A percentile compares a stretch with the other conserved stretches of the same genome.
These are phyloP conservation scores for Myocastor coypus DNA, from an alignment of 2,113 vertebrate genomes.

Conservation along the genomic window DNA sequence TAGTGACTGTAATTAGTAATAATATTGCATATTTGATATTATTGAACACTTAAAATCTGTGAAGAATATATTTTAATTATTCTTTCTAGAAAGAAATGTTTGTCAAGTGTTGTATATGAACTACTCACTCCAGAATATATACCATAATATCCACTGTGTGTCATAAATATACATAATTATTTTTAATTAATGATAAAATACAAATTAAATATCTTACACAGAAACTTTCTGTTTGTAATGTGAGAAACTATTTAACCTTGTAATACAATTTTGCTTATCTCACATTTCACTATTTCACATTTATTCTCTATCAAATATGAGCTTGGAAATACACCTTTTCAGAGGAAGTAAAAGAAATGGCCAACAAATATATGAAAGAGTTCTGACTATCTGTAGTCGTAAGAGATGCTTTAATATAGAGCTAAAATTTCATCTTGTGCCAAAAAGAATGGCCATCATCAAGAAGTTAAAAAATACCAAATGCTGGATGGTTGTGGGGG, in stretches of 20 bases:
- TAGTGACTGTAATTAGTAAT: not conserved
- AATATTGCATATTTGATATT: not conserved
- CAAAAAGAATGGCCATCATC: not conserved
- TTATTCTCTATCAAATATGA: not conserved
- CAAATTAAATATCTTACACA: not conserved
- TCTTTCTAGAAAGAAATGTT: not conserved
- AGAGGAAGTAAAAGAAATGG: not conserved
- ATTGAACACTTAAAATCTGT: not conserved
- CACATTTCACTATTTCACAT: not conserved
- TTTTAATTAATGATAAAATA: not conserved
- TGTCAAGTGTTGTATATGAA: not conserved
- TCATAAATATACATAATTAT: not conserved
- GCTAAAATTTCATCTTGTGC: not conserved
- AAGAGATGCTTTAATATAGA: not conserved
- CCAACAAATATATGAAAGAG: not conserved
- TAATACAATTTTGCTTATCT: not conserved
- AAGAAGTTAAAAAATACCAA: not conserved
- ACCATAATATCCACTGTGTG: not conserved
- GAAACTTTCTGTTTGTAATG: not conserved
- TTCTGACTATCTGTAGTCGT: not conserved
- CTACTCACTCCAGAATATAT: not conserved
- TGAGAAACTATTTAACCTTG: conserved; percentile 7
- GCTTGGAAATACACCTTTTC: conserved; percentile 27
- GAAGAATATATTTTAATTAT: not conserved
- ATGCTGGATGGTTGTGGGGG: not conserved